These are phyloP conservation scores for Vandiemenella viatica DNA, from an alignment of 2,888 invertebrate species.

Conservation along the genomic window DNA sequence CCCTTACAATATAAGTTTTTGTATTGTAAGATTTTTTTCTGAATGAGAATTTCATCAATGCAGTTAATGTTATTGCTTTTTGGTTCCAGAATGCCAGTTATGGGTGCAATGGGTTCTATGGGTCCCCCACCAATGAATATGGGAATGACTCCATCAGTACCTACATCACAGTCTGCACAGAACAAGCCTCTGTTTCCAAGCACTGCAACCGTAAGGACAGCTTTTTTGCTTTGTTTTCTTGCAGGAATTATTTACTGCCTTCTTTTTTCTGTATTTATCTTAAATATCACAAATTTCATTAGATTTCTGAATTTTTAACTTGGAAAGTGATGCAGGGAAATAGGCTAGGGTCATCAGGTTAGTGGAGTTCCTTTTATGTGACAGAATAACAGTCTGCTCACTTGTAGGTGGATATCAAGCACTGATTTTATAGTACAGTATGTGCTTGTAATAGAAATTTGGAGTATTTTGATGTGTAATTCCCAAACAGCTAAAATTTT, in stretches of 20 bases:
- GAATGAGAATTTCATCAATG: background rate
- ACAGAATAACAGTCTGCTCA: too few species aligned
- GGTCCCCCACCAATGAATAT: conserved; percentile 25
- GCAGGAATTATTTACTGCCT: background rate
- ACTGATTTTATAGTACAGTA: too few species aligned
- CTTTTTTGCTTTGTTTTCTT: background rate
- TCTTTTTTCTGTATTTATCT: too few species aligned
- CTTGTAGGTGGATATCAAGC: too few species aligned
- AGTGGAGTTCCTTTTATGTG: too few species aligned
- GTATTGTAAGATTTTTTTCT: background rate
- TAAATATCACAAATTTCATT: too few species aligned
- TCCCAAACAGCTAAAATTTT: too few species aligned
- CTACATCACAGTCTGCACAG: conserved; percentile 30
- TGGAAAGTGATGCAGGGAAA: too few species aligned
- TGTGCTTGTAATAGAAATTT: too few species aligned
- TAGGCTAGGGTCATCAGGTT: too few species aligned
- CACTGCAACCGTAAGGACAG: conserved; percentile 37
- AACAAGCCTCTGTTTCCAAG: conserved; percentile 69
- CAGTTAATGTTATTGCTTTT: conserved; percentile 7
- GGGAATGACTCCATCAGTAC: conserved; percentile 28
- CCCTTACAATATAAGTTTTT: background rate
- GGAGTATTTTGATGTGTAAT: too few species aligned
- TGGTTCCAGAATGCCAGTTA: conserved; percentile 36
- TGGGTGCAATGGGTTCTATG: conserved; percentile 29
- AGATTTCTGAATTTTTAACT: too few species aligned